These are phyloP conservation scores for Apotomis betuletana DNA, from an alignment of 2,888 invertebrate species.

Conservation along the genomic window DNA sequence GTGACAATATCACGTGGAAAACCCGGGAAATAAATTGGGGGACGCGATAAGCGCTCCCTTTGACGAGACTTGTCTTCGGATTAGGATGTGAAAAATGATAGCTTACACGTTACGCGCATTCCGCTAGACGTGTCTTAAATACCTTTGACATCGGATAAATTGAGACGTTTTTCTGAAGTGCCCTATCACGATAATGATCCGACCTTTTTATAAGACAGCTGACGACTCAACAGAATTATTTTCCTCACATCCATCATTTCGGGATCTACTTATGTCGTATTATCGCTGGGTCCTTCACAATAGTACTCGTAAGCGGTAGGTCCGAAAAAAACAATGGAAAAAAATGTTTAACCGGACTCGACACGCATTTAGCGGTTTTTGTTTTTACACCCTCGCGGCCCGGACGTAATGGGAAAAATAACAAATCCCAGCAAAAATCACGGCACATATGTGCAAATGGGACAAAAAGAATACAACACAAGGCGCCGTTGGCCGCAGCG, in stretches of 20 bases:
- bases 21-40: conserved; percentile 79
- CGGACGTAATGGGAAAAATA: conserved; percentile 40
- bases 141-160: conserved; percentile 37
- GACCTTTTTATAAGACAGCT: conserved; percentile 17
- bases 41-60: conserved; percentile 80
- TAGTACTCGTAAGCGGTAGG: conserved; percentile 15
- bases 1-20: conserved; percentile 72
- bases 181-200: conserved; percentile 29
- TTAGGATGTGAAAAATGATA: conserved; percentile 81
- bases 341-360: conserved; percentile 40
- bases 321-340: conserved; percentile 31
- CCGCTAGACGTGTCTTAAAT: conserved; percentile 55
- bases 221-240: conserved; percentile 29
- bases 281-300: conserved; percentile 28
- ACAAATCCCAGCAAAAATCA: conserved; percentile 38
- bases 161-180: conserved; percentile 25
- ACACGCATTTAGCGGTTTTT: conserved; percentile 42
- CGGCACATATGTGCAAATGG: conserved; percentile 32
- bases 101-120: conserved; percentile 62
- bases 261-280: conserved; percentile 24
- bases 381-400: conserved; percentile 37
- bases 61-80: conserved; percentile 79
- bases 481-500: conserved; percentile 19
- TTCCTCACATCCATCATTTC: conserved; percentile 33
- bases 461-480: conserved; percentile 30